A percentile compares a stretch with the other conserved stretches of the same genome.
These are phyloP conservation scores for Onychostoma macrolepis DNA, from an alignment of 2,113 vertebrate species.

Conservation along the genomic window DNA sequence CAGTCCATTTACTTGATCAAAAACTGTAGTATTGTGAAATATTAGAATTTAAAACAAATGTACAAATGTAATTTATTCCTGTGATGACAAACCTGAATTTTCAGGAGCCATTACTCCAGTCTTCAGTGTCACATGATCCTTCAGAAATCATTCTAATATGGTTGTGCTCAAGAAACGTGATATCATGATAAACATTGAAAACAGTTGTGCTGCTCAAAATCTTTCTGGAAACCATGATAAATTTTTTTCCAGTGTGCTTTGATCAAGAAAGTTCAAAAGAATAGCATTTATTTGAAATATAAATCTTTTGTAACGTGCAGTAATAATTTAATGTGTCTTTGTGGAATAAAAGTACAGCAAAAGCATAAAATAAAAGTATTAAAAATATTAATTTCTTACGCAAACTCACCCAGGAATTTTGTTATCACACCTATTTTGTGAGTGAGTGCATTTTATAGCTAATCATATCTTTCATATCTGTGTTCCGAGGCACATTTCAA, in stretches of 20 bases:
- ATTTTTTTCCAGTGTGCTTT: neutral
- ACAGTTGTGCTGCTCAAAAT: neutral
- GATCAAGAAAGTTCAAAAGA: neutral
- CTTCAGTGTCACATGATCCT: neutral
- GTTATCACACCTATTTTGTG: constrained; percentile 20
- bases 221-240: neutral
- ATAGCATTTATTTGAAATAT: neutral
- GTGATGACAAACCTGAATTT: neutral
- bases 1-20: neutral
- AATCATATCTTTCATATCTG: constrained; percentile 57
- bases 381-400: neutral
- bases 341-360: neutral
- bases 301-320: neutral
- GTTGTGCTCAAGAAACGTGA: neutral
- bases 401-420: neutral
- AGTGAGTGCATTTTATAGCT: constrained; percentile 39
- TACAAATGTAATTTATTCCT: neutral
- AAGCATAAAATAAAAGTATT: neutral
- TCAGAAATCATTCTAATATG: neutral
- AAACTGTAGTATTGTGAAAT: neutral
- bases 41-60: neutral
- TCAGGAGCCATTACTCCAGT: neutral
- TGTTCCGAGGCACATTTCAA: constrained; percentile 59
- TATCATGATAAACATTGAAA: neutral
- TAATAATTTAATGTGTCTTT: neutral